A percentile compares a stretch with the other conserved stretches of the same genome.
phyloP scores from a whole-genome alignment of 2,113 vertebrate genomes.

The Phoenicopterus ruber region DNA sequence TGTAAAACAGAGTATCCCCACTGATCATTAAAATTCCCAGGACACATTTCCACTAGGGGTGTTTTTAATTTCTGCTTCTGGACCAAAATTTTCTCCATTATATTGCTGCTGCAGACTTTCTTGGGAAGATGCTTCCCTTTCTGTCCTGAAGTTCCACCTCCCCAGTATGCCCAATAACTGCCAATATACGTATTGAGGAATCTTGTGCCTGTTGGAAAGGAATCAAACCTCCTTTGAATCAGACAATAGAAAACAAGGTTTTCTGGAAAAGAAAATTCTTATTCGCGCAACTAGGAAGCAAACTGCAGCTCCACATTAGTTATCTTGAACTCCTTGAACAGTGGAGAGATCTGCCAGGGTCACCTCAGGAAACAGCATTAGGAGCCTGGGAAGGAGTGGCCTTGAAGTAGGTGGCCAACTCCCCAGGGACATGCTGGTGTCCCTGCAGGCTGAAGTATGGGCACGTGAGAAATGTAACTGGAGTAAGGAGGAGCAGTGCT shows the following conservation, averaged over 20 bases:
- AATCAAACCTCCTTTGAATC: not conserved
- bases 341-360: not conserved
- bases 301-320: not conserved
- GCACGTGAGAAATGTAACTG: no score
- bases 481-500: no score
- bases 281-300: accelerated
- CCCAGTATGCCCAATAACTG: not conserved
- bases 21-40: not conserved
- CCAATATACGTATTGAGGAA: not conserved
- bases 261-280: not conserved
- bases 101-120: not conserved
- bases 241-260: not conserved
- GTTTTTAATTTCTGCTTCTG: not conserved
- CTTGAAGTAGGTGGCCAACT: not conserved
- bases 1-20: not conserved
- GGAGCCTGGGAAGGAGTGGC: not conserved
- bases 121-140: not conserved
- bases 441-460: not conserved
- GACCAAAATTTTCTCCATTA: not conserved
- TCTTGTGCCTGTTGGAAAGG: not conserved
- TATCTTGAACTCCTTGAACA: not conserved
- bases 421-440: not conserved
- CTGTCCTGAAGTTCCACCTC: not conserved
- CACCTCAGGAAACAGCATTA: not conserved
- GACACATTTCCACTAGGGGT: not conserved